These are phyloP conservation scores for Malacoraja senta DNA, from an alignment of 2,797 vertebrate genomes.

Conservation along the genomic window DNA sequence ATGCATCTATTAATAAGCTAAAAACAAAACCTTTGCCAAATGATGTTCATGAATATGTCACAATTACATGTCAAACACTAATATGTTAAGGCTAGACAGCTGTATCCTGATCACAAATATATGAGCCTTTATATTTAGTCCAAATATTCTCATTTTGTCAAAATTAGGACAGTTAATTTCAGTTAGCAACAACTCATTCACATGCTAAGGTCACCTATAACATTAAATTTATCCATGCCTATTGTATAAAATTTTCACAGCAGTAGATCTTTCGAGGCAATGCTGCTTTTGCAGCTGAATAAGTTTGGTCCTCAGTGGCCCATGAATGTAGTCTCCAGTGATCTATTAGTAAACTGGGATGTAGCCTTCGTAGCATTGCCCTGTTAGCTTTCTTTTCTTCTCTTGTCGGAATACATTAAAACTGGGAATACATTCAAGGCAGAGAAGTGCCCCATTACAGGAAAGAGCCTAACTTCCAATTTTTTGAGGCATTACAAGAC, in stretches of 20 bases:
- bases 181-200: not conserved
- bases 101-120: not conserved
- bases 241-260: conserved; percentile 47
- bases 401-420: conserved; percentile 67
- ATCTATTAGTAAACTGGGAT: conserved; percentile 73
- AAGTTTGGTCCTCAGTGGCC: conserved; percentile 56
- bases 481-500: conserved; percentile 68
- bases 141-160: not conserved
- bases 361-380: conserved; percentile 57
- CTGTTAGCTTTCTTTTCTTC: conserved; percentile 55
- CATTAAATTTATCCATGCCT: conserved; percentile 54
- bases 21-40: not conserved
- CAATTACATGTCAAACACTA: not conserved
- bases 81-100: not conserved
- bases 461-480: conserved; percentile 63
- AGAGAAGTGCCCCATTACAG: conserved; percentile 61
- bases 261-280: conserved; percentile 46
- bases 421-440: conserved; percentile 55
- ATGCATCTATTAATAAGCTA: not conserved
- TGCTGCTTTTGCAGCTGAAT: conserved; percentile 55
- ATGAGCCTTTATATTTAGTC: not conserved
- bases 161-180: conserved; percentile 29
- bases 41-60: not conserved
- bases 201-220: conserved; percentile 38
- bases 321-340: conserved; percentile 61